Evolutionary conservation across 2,113 vertebrate genomes (phyloP), one percentile per base, ranked within the genome.

Genomic region (Capreolus pygargus): DNA sequence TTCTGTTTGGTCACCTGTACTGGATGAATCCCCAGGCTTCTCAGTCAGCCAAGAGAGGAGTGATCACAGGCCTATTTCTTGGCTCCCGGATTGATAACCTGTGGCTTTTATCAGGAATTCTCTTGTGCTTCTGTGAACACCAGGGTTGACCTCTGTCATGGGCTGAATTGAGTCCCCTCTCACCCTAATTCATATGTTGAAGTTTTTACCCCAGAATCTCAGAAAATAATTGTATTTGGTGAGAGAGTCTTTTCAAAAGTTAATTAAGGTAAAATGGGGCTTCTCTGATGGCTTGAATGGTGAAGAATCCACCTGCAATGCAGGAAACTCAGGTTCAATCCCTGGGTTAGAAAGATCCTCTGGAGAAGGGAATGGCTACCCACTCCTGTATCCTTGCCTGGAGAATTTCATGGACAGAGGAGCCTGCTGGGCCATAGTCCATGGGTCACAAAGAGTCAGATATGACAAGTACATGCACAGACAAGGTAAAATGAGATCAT

Each of bases 41-140:
- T 81, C 33, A 88, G 47, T 85, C 19, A 94, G 61, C 50, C 30
- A 78, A 93, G 91, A 64, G 91, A 60, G 9, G 67, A 86, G 36
- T 15, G 23, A 14, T 64, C 54, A 28, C 13, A 86, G 76, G 10
- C 7, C 50, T 88, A 3, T 74, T 54, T 92, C 58, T 91, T 94
- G 39, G 45, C 19, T 89, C 58, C 54, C 57, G 43, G 52, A 64
- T 3, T 19, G n/a, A 78, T 8, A 82, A 86, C 7, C 33, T 92
- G 11, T 79, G 67, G 61, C 50, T 94, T 90, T 92, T 61, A 70
- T 79, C 9, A 52, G 36, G 84, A 91, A 60, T 15, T 57, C 2
- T 30, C 45, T 91, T 50, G 33, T 9, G 33, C 57, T 76, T 93
- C 87, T 89, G 19, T 96, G 92, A 96, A 45, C 12, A 61, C 25